phyloP scores from a whole-genome alignment of 1,140 invertebrate species.

The Drosophila sp. region DNA sequence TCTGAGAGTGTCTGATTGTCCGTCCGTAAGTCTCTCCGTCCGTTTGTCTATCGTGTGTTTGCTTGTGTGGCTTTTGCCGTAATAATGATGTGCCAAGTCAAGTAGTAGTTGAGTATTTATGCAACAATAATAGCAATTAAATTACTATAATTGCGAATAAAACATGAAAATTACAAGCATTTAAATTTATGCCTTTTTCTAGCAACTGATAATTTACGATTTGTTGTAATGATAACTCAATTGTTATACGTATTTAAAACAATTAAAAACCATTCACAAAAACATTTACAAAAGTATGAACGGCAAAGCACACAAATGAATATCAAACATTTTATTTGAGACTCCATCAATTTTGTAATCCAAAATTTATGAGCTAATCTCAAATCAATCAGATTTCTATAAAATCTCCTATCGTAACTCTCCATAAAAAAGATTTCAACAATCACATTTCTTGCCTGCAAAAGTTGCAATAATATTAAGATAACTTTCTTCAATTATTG shows the following conservation, averaged over 20 bases:
- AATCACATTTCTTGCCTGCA: too few species aligned
- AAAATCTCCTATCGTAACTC: too few species aligned
- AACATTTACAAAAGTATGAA: neutral
- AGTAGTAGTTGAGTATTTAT: constrained; percentile 14
- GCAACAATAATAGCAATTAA: constrained; percentile 24
- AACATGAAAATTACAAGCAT: constrained; percentile 16
- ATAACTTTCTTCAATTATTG: too few species aligned
- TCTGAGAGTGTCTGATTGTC: constrained; percentile 14
- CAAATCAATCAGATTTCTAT: too few species aligned
- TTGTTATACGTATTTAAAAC: neutral
- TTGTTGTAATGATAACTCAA: constrained; percentile 10
- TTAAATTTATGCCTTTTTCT: neutral
- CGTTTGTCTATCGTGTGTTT: neutral
- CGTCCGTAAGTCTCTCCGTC: neutral
- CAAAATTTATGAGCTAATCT: neutral
- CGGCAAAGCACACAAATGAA: neutral
- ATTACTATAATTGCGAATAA: constrained; percentile 21
- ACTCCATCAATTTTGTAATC: too few species aligned
- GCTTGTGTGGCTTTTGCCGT: constrained; percentile 9
- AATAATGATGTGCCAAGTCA: constrained; percentile 23
- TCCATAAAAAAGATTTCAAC: too few species aligned
- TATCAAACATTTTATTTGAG: neutral
- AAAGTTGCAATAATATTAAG: too few species aligned
- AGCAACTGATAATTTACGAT: constrained; percentile 3
- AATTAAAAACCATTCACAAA: neutral